A percentile compares a stretch with the other conserved stretches of the same genome.
Conservation (phyloP, 1,140 invertebrate genomes). For the Pectinophora gossypiella region DNA sequence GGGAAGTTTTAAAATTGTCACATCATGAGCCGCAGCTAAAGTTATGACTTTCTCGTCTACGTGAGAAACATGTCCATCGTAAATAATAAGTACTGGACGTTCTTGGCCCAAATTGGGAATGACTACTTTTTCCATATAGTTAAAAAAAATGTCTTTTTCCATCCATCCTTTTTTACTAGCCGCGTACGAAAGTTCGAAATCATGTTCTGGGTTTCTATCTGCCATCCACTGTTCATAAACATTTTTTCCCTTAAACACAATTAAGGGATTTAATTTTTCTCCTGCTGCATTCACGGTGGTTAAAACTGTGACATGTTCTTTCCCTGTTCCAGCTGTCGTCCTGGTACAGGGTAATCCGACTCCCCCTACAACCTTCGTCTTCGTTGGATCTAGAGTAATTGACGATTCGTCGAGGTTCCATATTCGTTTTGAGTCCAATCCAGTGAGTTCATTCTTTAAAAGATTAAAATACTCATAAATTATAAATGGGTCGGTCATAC, state of each 20-base stretch:
- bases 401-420: slow-evolving; percentile 26
- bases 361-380: slow-evolving; percentile 22
- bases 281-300: slow-evolving; percentile 18
- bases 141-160: slow-evolving; percentile 17
- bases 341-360: slow-evolving; percentile 4
- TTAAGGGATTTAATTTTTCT: slow-evolving; percentile 18
- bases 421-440: slow-evolving; percentile 6
- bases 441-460: slow-evolving; percentile 12
- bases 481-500: slow-evolving; percentile 21
- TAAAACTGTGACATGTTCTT: slow-evolving; percentile 30
- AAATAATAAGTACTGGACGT: slow-evolving; percentile 13
- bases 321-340: slow-evolving; percentile 19
- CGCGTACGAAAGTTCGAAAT: slow-evolving; percentile 18
- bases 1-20: slow-evolving; percentile 18
- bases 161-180: slow-evolving; percentile 17
- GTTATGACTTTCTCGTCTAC: slow-evolving; percentile 10
- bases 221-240: slow-evolving; percentile 23
- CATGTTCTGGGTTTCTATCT: slow-evolving; percentile 11
- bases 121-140: slow-evolving; percentile 15
- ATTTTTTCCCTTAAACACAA: slow-evolving; percentile 30
- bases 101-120: slow-evolving; percentile 11
- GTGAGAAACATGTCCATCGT: slow-evolving; percentile 18
- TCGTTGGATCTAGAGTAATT: slow-evolving; percentile 17
- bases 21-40: slow-evolving; percentile 8
- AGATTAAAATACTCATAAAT: slow-evolving; percentile 20